These are phyloP conservation scores for Condylura cristata DNA, from an alignment of 2,113 vertebrate genomes.

Conservation along the genomic window DNA sequence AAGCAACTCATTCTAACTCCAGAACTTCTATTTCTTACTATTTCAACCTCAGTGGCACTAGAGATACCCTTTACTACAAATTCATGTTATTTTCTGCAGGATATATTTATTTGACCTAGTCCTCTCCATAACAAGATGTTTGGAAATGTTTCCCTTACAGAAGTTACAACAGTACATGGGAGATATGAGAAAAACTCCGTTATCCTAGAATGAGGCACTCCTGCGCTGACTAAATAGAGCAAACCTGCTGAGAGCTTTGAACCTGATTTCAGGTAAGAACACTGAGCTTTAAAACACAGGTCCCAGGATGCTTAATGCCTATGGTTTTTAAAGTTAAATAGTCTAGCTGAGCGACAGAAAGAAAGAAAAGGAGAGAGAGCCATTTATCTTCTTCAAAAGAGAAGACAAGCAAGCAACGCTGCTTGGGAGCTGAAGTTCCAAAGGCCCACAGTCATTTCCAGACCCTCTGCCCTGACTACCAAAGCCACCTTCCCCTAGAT, in stretches of 20 bases:
- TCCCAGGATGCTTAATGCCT: background rate
- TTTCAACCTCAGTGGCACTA: background rate
- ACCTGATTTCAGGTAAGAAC: constrained; percentile 2
- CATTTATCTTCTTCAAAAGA: constrained; percentile 19
- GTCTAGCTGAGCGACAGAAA: constrained; percentile 21
- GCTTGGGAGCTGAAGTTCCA: background rate
- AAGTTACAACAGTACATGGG: background rate
- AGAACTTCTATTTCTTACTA: background rate
- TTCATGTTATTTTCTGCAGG: background rate
- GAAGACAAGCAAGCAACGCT: background rate
- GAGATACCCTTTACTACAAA: background rate
- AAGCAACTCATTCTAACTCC: background rate
- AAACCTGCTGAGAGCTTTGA: background rate
- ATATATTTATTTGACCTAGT: background rate
- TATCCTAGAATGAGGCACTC: background rate
- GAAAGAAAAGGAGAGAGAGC: background rate
- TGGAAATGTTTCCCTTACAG: background rate
- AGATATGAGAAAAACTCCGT: background rate
- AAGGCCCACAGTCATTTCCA: background rate
- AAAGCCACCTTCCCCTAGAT: background rate
- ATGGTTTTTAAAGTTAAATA: constrained; percentile 42
- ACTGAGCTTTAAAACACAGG: constrained; percentile 30
- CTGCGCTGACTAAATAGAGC: background rate
- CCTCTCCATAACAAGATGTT: background rate
- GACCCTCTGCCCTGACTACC: background rate